These are phyloP conservation scores for Philotrypesis tridentata DNA, from an alignment of 1,140 invertebrate species.

Conservation along the genomic window DNA sequence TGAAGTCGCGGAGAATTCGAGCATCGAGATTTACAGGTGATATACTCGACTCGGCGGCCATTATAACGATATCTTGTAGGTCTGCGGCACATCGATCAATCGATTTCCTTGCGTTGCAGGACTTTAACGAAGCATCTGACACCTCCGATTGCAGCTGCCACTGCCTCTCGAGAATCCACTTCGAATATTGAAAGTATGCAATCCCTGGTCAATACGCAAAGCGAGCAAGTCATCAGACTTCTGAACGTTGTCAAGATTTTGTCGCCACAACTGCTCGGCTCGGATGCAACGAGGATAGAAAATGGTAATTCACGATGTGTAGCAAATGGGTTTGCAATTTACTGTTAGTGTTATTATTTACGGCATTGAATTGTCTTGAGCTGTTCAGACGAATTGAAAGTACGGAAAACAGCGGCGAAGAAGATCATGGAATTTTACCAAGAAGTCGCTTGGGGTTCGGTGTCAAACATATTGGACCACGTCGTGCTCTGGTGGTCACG, in stretches of 20 bases:
- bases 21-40: constrained; percentile 75
- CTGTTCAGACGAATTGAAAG: constrained; percentile 65
- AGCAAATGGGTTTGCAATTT: no score
- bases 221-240: constrained; percentile 67
- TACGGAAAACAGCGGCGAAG: constrained; percentile 71
- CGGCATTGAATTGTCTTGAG: no score
- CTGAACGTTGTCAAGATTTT: constrained; percentile 66
- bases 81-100: no score
- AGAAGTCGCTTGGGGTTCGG: constrained; percentile 81
- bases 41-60: no score
- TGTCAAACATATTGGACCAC: constrained; percentile 84
- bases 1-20: constrained; percentile 73
- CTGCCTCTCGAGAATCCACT: constrained; percentile 44
- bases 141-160: constrained; percentile 52
- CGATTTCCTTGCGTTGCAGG: constrained; percentile 43
- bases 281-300: constrained; percentile 63
- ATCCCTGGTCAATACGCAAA: constrained; percentile 69
- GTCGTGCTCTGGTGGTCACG: constrained; percentile 87
- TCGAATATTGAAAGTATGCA: constrained; percentile 69
- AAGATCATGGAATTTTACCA: constrained; percentile 76
- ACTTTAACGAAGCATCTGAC: constrained; percentile 62
- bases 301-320: no score
- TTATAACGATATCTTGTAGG: no score
- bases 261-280: constrained; percentile 67
- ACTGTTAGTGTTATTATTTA: no score